Base-by-base conservation (phyloP, 2,888 invertebrate genomes). In the Harpagoxenus sublaevis region DNA sequence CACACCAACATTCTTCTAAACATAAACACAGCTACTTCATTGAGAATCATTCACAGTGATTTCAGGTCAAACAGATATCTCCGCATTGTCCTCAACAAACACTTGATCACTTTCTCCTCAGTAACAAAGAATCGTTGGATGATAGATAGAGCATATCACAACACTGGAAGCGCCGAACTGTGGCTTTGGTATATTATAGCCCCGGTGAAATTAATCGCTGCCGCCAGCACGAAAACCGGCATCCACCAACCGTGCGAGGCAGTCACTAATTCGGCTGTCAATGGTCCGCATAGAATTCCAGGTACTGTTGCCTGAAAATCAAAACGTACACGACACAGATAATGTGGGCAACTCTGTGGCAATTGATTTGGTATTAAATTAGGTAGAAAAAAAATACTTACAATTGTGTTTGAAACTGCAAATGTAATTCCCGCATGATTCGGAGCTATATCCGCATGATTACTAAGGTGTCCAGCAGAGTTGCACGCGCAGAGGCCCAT, bases 361-460 rank as follows among this genome's bases (percentile, higher is more conserved):
- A 1, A 55, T 68, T 15, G 12, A 18, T 2, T 42, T 1, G n/a
- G 10, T 8, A 68, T 53, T 42, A 1, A 3, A 2, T 57, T 31
- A 35, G 8, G 5, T 4, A 12, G n/a, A 51, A 51, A 48, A 51
- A 45, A 35, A 0, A 55, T 75, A 75, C 86, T 0, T 94, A 96
- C 97, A 89, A 97, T 95, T 9, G 97, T 97, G 93, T 97, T 97
- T 57, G 97, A 97, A 88, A 97, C 96, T 48, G 97, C 97, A 94
- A 97, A 97, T 28, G 97, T 97, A 77, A 97, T 96, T 42, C 97
- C 97, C 2, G 97, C 97, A 94, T 97, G 97, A 95, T 97, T 97
- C 0, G 97, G 97, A 0, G 97, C 97, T 42, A 97, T 96, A 92
- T 97, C 97, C 5, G 97, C 97, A 93, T 97, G 97, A 93, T 97